Percentiles rank a stretch among this genome's conserved stretches.
These are phyloP conservation scores for Scotopteryx bipunctaria DNA, from an alignment of 2,888 invertebrate species.

Conservation along the genomic window DNA sequence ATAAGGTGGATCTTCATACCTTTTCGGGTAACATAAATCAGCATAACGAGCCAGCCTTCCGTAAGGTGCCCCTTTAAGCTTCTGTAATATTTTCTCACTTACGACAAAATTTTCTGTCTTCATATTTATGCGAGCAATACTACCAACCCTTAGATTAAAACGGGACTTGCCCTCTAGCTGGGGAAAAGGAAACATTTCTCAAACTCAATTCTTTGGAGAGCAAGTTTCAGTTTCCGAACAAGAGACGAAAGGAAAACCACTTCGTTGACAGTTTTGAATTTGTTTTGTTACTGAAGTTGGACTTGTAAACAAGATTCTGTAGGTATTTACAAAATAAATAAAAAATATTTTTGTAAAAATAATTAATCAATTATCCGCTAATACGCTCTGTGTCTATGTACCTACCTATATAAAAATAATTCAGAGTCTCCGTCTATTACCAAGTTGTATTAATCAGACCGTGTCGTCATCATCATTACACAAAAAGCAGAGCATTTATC, in stretches of 20 bases:
- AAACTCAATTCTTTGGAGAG: conserved; percentile 6
- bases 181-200: conserved; percentile 8
- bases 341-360: too few relatives aligned
- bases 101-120: conserved; percentile 78
- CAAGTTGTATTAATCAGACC: too few relatives aligned
- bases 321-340: too few relatives aligned
- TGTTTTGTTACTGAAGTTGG: conserved; percentile 1
- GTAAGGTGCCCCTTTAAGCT: conserved; percentile 77
- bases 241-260: neutral
- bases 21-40: conserved; percentile 77
- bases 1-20: conserved; percentile 64
- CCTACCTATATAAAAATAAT: too few relatives aligned
- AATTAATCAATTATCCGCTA: too few relatives aligned
- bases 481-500: too few relatives aligned
- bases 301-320: neutral
- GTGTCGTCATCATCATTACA: too few relatives aligned
- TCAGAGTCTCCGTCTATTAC: too few relatives aligned
- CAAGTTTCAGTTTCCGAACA: conserved; percentile 11
- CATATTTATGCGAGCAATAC: conserved; percentile 61
- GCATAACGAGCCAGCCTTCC: conserved; percentile 77
- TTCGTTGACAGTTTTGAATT: neutral
- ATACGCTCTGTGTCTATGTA: too few relatives aligned
- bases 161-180: conserved; percentile 6
- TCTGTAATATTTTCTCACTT: conserved; percentile 81
- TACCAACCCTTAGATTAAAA: conserved; percentile 16